These are phyloP conservation scores for Ramphastos sulfuratus DNA, from an alignment of 2,113 vertebrate genomes.

Conservation along the genomic window DNA sequence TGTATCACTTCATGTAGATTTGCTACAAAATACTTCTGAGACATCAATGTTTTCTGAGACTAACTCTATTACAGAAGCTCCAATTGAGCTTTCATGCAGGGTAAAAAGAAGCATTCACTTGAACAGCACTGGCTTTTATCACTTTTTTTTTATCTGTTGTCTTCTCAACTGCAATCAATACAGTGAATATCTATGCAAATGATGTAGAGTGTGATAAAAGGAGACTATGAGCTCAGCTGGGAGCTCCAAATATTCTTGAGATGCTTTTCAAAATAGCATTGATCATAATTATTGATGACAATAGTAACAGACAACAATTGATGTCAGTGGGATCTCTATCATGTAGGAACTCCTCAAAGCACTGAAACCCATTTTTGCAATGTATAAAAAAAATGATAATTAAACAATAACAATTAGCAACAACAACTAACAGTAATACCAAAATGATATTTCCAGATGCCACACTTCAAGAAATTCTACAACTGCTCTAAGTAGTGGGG, in stretches of 20 bases:
- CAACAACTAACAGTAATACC: background rate
- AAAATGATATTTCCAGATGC: background rate
- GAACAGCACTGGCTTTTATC: background rate
- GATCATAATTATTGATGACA: background rate
- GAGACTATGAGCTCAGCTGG: background rate
- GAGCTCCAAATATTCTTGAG: background rate
- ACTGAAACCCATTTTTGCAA: background rate
- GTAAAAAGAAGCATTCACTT: background rate
- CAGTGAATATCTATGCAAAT: conserved; percentile 5
- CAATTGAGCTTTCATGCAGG: background rate
- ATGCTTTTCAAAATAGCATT: background rate
- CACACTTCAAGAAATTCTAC: background rate
- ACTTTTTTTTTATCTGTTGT: background rate
- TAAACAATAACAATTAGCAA: background rate
- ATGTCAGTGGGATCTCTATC: background rate
- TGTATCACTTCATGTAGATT: background rate
- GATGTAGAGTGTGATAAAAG: background rate
- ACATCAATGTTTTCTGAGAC: background rate
- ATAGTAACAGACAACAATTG: background rate
- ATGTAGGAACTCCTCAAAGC: background rate
- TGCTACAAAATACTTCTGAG: background rate
- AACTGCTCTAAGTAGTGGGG: background rate
- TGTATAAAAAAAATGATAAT: background rate
- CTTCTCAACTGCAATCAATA: conserved; percentile 6
- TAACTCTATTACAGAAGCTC: background rate